Evolutionary conservation across 2,113 vertebrate genomes (phyloP).

Genomic region (Muscicapa adusta): DNA sequence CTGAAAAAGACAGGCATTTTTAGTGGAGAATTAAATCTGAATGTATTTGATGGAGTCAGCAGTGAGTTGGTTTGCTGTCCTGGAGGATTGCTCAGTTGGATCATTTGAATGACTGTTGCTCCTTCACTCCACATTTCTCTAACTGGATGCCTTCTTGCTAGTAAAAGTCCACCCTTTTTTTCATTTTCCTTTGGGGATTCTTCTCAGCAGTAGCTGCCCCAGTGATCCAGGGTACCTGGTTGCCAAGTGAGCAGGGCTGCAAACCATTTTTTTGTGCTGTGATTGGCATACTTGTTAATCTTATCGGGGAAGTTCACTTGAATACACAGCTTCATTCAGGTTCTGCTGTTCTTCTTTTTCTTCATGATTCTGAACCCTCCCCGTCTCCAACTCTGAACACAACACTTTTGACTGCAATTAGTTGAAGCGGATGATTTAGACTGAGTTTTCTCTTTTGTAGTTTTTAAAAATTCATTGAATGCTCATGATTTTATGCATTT

Average conservation of each 20-base stretch:
- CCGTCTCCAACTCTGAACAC: not conserved
- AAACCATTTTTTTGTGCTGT: not conserved
- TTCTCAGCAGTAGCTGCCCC: not conserved
- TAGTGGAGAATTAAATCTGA: not conserved
- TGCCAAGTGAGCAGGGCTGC: not conserved
- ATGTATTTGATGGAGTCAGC: not conserved
- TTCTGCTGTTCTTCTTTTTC: not conserved
- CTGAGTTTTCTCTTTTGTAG: not conserved
- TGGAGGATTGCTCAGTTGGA: not conserved
- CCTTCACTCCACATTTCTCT: not conserved
- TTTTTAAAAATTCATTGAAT: not conserved
- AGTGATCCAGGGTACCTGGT: not conserved
- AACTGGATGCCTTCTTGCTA: not conserved
- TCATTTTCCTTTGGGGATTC: not conserved
- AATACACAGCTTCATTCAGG: not conserved
- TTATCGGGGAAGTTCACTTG: not conserved
- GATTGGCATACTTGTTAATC: not conserved
- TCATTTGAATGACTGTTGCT: not conserved
- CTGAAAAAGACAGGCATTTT: not conserved
- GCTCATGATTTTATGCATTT: not conserved
- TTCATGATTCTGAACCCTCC: not conserved
- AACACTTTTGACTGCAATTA: not conserved
- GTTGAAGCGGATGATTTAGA: not conserved
- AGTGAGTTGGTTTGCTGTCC: not conserved
- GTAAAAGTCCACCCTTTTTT: not conserved